phyloP scores from a whole-genome alignment of 2,797 vertebrate species.

The Megalops cyprinoides region DNA sequence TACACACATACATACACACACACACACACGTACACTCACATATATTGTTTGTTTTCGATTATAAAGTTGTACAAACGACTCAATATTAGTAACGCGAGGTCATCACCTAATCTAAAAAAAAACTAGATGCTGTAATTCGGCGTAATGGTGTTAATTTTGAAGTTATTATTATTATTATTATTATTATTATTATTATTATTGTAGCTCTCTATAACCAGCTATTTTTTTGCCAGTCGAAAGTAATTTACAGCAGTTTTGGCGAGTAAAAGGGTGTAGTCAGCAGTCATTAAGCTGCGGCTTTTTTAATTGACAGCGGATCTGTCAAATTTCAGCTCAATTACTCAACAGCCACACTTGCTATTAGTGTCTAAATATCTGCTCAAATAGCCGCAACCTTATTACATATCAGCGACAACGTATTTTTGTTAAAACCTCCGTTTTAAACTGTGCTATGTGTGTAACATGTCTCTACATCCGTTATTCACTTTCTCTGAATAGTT shows the following conservation, averaged over 20 bases:
- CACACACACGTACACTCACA: no score
- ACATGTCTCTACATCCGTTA: background rate
- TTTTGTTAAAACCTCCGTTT: background rate
- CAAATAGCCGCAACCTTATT: background rate
- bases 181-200: conserved; percentile 4
- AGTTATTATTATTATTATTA: conserved; percentile 25
- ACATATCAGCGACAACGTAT: background rate
- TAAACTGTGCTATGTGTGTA: background rate
- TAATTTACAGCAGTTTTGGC: background rate
- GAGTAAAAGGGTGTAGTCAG: background rate
- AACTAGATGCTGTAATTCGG: no score
- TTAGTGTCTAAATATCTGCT: background rate
- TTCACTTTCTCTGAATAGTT: background rate
- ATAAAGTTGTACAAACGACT: no score
- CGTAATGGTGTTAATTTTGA: conserved; percentile 1
- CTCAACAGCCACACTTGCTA: background rate
- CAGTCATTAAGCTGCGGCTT: background rate
- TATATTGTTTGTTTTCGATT: no score
- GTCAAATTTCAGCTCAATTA: background rate
- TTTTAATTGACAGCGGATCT: background rate
- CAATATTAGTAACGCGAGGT: no score
- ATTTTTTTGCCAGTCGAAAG: background rate
- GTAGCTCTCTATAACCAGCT: background rate
- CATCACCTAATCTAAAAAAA: no score
- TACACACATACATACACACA: no score